Conservation (phyloP, 1,140 invertebrate genomes). For the Drosophila sechellia region DNA sequence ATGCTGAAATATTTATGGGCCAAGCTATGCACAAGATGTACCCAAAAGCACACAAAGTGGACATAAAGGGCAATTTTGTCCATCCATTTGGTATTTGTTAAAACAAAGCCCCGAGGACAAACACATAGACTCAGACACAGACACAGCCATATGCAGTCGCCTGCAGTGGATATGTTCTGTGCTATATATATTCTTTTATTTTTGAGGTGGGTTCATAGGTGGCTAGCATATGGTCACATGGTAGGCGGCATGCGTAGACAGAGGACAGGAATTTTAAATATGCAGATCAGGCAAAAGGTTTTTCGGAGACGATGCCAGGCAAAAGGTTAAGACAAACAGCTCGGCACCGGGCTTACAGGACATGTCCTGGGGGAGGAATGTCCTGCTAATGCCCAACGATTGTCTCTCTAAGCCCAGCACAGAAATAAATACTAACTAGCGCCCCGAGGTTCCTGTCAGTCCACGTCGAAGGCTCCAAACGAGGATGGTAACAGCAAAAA, state of each 20-base stretch:
- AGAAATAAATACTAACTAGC: constrained; percentile 66
- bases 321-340: constrained; percentile 66
- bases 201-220: constrained; percentile 22
- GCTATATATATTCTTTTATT: constrained; percentile 6
- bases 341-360: neutral
- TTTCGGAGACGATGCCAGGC: constrained; percentile 9
- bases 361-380: constrained; percentile 43
- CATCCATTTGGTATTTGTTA: constrained; percentile 48
- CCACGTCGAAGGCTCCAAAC: neutral
- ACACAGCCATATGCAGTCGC: constrained; percentile 31
- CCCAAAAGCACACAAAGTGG: constrained; percentile 29
- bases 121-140: constrained; percentile 22
- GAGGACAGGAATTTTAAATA: constrained; percentile 62
- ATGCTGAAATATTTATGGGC: constrained; percentile 71
- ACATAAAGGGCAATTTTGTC: constrained; percentile 43
- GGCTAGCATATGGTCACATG: constrained; percentile 27
- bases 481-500: constrained; percentile 38
- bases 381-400: constrained; percentile 49
- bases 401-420: constrained; percentile 47
- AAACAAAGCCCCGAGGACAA: constrained; percentile 42
- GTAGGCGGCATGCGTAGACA: constrained; percentile 46
- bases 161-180: constrained; percentile 28
- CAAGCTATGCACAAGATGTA: constrained; percentile 59
- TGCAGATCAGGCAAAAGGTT: constrained; percentile 72
- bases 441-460: constrained; percentile 40